Evolutionary conservation across 2,888 invertebrate species (phyloP), one percentile per base, ranked within the genome.

Genomic region (Drosophila recens): DNA sequence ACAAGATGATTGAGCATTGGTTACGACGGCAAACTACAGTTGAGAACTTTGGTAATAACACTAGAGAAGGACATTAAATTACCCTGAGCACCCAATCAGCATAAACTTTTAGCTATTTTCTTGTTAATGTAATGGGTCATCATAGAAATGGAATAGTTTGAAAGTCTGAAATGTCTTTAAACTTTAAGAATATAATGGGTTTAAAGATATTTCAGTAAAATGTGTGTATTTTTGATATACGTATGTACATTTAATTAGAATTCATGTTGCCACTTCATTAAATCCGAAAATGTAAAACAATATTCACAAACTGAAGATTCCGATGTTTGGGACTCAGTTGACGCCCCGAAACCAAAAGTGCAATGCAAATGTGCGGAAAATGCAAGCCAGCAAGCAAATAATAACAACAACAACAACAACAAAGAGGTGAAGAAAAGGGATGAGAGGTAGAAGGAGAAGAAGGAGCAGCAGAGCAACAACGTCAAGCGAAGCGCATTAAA

Each of bases 341-440:
- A 77, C 46, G 78, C 64, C 61, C 73, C 34, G 40, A 11, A 65
- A 66, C 48, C 53, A 45, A 77, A 57, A 67, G 73, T 72, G 74
- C 62, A 69, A 74, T 76, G 79, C 79, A 76, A 76, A 76, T 76
- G 74, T 78, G 79, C 43, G 65, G 59, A 70, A 77, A 79, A 79
- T 70, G 75, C 63, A 71, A 45, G 61, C 61, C 73, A 59, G 61
- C 58, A 78, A 62, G 64, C 58, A 65, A 20, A 20, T 46, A 63
- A 66, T 51, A 66, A 58, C 33, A 64, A 45, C 61, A 64, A 63
- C 45, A 53, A 20, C 27, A 36, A 53, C 38, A n/a, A 13, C 30
- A 45, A 27, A 34, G 33, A 48, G 52, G 43, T 15, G 46, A 15
- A 46, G 8, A 33, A 34, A n/a, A n/a, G n/a, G 27, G n/a, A 36